phyloP scores from a whole-genome alignment of 2,797 vertebrate species.

The Ceryle rudis region DNA sequence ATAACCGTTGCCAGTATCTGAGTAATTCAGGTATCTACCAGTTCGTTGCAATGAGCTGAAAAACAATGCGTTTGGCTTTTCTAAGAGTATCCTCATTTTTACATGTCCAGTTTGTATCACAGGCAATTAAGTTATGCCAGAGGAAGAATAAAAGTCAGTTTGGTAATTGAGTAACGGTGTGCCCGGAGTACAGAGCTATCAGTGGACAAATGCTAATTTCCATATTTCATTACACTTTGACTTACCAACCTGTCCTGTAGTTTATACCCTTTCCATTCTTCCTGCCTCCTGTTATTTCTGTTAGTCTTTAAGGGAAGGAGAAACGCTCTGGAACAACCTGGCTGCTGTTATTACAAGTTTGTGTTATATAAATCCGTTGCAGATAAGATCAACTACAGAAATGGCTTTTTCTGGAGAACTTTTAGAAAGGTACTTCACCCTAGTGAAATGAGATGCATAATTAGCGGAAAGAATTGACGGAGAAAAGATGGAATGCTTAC shows the following conservation, averaged over 20 bases:
- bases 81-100: background rate
- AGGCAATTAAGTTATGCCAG: background rate
- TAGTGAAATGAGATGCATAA: background rate
- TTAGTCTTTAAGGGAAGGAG: background rate
- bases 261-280: background rate
- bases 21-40: background rate
- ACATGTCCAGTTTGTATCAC: accelerated
- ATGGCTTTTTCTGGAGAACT: background rate
- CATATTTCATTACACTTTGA: background rate
- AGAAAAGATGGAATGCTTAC: background rate
- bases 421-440: background rate
- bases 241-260: background rate
- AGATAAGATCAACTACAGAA: background rate
- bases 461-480: background rate
- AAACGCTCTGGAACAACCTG: background rate
- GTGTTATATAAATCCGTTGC: background rate
- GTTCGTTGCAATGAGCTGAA: background rate
- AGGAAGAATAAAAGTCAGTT: background rate
- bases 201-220: background rate
- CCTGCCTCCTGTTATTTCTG: background rate
- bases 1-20: background rate
- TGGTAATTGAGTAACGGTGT: background rate
- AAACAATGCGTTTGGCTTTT: background rate
- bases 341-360: background rate
- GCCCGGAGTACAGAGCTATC: background rate